Conservation (phyloP, 2,113 vertebrate species). For the Romanogobio albipinnatus region DNA sequence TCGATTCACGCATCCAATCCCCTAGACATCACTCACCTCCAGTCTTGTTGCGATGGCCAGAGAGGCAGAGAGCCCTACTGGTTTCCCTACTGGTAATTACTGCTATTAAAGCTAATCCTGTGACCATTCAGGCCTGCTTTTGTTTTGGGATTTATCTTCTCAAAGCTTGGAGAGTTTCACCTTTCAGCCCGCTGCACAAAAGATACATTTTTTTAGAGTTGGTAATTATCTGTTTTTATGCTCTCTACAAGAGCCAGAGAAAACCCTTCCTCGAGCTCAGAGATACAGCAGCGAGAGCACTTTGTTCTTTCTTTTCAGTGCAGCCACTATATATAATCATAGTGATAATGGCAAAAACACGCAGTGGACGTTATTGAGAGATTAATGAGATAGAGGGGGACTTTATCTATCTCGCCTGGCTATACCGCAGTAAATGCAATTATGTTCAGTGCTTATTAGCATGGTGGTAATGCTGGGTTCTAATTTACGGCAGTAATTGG, state of each 20-base stretch:
- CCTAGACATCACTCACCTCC: constrained; percentile 70
- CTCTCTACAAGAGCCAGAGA: constrained; percentile 70
- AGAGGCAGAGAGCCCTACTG: constrained; percentile 72
- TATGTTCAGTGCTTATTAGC: constrained; percentile 78
- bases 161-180: constrained; percentile 76
- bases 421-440: constrained; percentile 80
- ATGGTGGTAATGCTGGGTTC: constrained; percentile 72
- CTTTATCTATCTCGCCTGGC: constrained; percentile 80
- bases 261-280: constrained; percentile 43
- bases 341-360: constrained; percentile 70
- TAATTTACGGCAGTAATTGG: constrained; percentile 80
- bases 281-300: constrained; percentile 44
- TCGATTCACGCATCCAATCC: constrained; percentile 72
- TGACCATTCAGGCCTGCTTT: constrained; percentile 77
- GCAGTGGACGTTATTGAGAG: constrained; percentile 75
- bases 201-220: constrained; percentile 71
- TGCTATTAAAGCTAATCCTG: constrained; percentile 78
- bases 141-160: constrained; percentile 82
- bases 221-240: constrained; percentile 79
- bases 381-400: constrained; percentile 77
- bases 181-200: constrained; percentile 77
- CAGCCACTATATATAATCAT: constrained; percentile 56
- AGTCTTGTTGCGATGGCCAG: constrained; percentile 73
- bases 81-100: constrained; percentile 76
- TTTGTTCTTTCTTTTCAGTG: constrained; percentile 46